Base-by-base conservation (phyloP, 1,140 invertebrate species). In the Leptinotarsa undecemlineata region DNA sequence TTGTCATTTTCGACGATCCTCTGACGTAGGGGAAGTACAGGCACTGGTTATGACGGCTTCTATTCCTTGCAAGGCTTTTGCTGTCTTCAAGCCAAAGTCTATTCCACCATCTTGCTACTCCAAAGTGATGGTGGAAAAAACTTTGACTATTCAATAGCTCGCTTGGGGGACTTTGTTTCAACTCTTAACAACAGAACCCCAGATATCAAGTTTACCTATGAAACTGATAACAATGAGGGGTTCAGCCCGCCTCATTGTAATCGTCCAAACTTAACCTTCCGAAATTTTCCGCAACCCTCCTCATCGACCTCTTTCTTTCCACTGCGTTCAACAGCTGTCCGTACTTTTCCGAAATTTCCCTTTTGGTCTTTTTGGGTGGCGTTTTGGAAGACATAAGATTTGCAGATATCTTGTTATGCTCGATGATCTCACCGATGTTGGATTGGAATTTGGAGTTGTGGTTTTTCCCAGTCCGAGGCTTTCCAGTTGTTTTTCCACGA, bases 351-450 rank as follows among this genome's bases (percentile, higher is more conserved):
- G 21, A 64, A 64, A 64, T 64, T 15, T 21, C 21, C 8, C 15
- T 64, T 20, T 20, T 64, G 63, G 20, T 20, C 6, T 64, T 21
- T 20, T 64, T 64, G 63, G 17, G 14, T 0, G 15, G 15, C 51
- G 51, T 57, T 57, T 57, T 17, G 4, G 51, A 0, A 0, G 33
- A 42, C 3, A 42, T 17, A n/a, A 57, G 4, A 57, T 57, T 57
- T 14, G 33, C 8, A 42, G 33, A 11, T 3, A 61, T 61, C 20
- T 0, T 21, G 63, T 21, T 64, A 21, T 64, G 63, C 20, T 64
- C 20, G 63, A 64, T 64, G 21, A 64, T 17, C 21, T 64, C 63
- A 19, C 26, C 63, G 17, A 64, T 14, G 63, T 33, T 64, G 63
- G 0, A 64, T 64, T 64, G 15, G 17, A 0, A 21, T 64, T 14